These are phyloP conservation scores for Mustelus asterias DNA, from an alignment of 2,113 vertebrate genomes.

Conservation along the genomic window DNA sequence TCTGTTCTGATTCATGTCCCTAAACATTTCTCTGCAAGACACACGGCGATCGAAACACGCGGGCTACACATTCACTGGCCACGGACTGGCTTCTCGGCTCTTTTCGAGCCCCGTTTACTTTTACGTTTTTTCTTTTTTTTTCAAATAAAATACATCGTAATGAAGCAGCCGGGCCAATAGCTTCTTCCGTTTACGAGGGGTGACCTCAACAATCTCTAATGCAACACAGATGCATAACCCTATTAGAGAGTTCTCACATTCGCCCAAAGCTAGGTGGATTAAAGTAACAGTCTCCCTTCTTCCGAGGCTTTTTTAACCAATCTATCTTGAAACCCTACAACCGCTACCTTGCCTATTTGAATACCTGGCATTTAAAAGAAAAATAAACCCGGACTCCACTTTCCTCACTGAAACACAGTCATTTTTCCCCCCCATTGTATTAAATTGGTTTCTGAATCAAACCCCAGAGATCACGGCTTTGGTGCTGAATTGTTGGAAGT, in stretches of 20 bases:
- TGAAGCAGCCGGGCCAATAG: conserved; percentile 43
- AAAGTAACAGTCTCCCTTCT: conserved; percentile 19
- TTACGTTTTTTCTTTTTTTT: conserved; percentile 40
- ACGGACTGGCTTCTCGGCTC: background rate
- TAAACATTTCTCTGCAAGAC: background rate
- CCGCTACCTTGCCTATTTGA: background rate
- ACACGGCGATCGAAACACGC: background rate
- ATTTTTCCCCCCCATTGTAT: background rate
- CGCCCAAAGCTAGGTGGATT: conserved; percentile 1
- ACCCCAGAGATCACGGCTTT: background rate
- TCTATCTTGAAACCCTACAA: background rate
- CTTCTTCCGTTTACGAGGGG: conserved; percentile 51
- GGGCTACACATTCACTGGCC: background rate
- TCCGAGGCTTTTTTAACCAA: background rate
- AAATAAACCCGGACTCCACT: background rate
- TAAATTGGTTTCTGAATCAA: background rate
- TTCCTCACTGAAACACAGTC: background rate
- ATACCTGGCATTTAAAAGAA: background rate
- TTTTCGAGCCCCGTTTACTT: conserved; percentile 29
- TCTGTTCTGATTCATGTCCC: background rate
- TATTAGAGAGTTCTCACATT: conserved; percentile 40
- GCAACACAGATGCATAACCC: conserved; percentile 53
- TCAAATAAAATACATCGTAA: conserved; percentile 52
- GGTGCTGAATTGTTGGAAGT: background rate
- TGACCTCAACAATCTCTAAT: conserved; percentile 52